Base-by-base conservation (phyloP, 2,888 invertebrate genomes). In the Spialia ferax region DNA sequence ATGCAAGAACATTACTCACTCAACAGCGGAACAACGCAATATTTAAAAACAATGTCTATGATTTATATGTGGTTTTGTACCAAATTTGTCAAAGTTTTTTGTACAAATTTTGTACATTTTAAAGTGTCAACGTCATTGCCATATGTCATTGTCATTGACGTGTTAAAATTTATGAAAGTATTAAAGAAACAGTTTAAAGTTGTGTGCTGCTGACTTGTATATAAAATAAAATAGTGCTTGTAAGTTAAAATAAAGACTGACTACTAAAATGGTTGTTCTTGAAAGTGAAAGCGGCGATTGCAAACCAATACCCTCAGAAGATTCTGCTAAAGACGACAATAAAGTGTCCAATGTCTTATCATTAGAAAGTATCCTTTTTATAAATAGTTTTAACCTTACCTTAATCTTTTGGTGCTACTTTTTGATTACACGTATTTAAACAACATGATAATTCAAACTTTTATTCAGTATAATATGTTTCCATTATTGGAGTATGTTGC, bases 351-450 rank as follows among this genome's bases (percentile, higher is more conserved):
- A 82, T 73, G 82, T 91, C 23, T 81, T 94, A 77, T 85, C 94
- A 70, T 83, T 94, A 85, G 95, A 94, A 91, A 94, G 95, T 95
- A 95, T 94, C 94, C 94, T 94, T 94, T 93, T 73, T 29, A 32
- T 48, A n/a, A 20, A 63, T 22, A 20, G 22, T 13, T 13, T 4
- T 38, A 38, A 13, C n/a, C 13, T 6, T 38, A 38, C 38, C 38
- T 38, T 38, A n/a, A 38, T 38, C 38, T 13, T 38, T 38, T 38
- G 38, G 38, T 38, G 2, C 38, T 38, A n/a, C n/a, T 2, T 38
- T 38, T 38, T 11, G n/a, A 3, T 38, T 38, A 7, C 2, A 13
- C 13, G 3, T n/a, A 38, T 38, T 38, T 38, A 38, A 38, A 38
- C n/a, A 38, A 38, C n/a, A 2, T n/a, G n/a, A 26, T 5, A 26